phyloP scores from a whole-genome alignment of 2,113 vertebrate species.

The Etia nguti region DNA sequence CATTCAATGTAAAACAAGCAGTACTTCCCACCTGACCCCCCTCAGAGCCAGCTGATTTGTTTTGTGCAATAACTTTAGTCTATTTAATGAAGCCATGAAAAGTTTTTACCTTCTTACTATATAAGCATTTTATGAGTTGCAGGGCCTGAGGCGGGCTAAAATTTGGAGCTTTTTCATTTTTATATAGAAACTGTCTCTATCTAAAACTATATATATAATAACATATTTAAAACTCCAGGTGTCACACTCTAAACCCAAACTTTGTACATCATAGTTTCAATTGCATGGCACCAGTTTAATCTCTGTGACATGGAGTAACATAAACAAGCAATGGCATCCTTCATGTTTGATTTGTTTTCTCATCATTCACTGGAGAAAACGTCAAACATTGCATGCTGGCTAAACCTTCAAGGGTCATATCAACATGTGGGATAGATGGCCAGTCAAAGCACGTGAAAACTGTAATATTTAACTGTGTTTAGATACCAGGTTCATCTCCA shows the following conservation, averaged over 20 bases:
- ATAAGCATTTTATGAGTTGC: neutral
- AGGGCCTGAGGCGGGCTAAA: neutral
- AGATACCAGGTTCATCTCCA: neutral
- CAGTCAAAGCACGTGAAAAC: neutral
- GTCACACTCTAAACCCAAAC: neutral
- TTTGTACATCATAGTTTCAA: neutral
- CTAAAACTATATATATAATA: neutral
- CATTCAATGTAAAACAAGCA: neutral
- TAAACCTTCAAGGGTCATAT: neutral
- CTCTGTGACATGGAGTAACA: neutral
- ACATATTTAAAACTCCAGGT: neutral
- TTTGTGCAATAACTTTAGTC: neutral
- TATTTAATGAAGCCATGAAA: neutral
- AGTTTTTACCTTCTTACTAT: neutral
- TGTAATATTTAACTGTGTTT: neutral
- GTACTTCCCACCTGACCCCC: neutral
- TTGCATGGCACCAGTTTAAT: neutral
- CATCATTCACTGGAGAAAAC: neutral
- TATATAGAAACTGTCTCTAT: neutral
- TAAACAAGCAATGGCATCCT: neutral
- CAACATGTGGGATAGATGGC: neutral
- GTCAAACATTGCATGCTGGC: neutral
- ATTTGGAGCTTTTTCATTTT: neutral
- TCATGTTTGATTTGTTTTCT: neutral
- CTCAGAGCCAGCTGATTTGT: neutral